These are phyloP conservation scores for Gymnobelideus leadbeateri DNA, from an alignment of 2,113 vertebrate species.

Conservation along the genomic window DNA sequence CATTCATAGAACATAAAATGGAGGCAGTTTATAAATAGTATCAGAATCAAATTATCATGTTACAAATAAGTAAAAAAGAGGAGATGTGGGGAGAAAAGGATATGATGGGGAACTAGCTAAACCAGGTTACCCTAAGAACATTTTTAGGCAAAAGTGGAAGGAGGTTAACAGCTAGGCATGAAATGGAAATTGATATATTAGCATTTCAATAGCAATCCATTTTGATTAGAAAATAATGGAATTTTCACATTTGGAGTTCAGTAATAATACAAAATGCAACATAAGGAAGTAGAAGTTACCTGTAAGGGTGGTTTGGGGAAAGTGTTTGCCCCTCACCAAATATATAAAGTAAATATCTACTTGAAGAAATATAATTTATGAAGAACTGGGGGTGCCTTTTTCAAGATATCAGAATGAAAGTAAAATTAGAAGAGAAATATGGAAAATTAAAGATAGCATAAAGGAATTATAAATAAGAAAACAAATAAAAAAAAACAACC, in stretches of 20 bases:
- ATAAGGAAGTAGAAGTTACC: neutral
- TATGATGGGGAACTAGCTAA: neutral
- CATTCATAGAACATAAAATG: neutral
- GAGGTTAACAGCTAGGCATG: neutral
- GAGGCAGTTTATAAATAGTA: neutral
- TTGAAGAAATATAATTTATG: neutral
- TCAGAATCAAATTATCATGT: neutral
- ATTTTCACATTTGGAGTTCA: neutral
- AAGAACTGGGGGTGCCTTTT: neutral
- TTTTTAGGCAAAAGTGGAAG: neutral
- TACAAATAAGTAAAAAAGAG: neutral
- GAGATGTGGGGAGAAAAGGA: neutral
- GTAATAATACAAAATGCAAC: neutral
- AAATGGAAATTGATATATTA: neutral
- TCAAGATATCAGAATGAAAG: neutral
- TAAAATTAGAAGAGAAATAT: too few relatives aligned
- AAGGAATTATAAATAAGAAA: neutral
- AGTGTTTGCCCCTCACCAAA: neutral
- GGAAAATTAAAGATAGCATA: neutral
- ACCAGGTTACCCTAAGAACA: neutral
- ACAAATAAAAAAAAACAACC: too few relatives aligned
- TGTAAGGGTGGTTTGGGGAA: neutral
- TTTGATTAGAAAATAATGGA: neutral
- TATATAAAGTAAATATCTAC: too few relatives aligned
- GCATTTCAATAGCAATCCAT: neutral